A percentile compares a stretch with the other conserved stretches of the same genome.
Evolutionary conservation across 1,140 invertebrate species (phyloP).

Genomic region (Asbolus verrucosus): DNA sequence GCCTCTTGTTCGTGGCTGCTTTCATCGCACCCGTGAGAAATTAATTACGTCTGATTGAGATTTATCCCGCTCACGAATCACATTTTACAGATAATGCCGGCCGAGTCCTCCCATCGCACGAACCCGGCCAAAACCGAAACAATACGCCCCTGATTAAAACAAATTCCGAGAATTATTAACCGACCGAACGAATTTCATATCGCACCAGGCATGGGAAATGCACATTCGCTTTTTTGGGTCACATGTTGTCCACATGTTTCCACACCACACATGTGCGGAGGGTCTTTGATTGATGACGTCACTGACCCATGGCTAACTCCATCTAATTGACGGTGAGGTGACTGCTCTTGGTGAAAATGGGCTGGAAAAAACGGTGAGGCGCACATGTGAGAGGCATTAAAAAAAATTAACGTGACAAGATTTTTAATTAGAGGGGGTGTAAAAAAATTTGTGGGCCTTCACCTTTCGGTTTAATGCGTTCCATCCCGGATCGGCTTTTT

Average conservation of each 20-base stretch:
- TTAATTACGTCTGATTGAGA: conserved; percentile 63
- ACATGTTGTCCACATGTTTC: conserved; percentile 16
- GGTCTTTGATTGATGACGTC: conserved; percentile 34
- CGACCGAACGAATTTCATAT: too few species aligned
- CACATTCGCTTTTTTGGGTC: conserved; percentile 4
- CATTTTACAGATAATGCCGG: conserved; percentile 43
- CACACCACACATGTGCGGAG: conserved; percentile 1
- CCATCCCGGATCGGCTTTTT: conserved; percentile 18
- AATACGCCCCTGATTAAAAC: conserved; percentile 13
- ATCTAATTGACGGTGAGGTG: conserved; percentile 28
- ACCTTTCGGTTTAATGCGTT: conserved; percentile 24
- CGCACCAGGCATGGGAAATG: conserved; percentile 21
- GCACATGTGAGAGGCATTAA: conserved; percentile 13
- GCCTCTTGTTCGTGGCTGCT: conserved; percentile 60
- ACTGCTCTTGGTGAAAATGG: too few species aligned
- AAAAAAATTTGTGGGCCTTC: conserved; percentile 25
- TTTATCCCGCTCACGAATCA: conserved; percentile 57
- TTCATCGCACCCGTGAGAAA: conserved; percentile 61
- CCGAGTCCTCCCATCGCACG: conserved; percentile 8
- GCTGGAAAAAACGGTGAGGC: too few species aligned
- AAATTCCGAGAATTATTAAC: conserved; percentile 4
- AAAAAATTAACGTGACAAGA: background rate
- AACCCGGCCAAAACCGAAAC: conserved; percentile 17
- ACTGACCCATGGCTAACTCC: conserved; percentile 26
- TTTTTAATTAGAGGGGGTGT: conserved; percentile 19